Base-by-base conservation (phyloP, 2,888 invertebrate species). In the Hemithea aestivaria region DNA sequence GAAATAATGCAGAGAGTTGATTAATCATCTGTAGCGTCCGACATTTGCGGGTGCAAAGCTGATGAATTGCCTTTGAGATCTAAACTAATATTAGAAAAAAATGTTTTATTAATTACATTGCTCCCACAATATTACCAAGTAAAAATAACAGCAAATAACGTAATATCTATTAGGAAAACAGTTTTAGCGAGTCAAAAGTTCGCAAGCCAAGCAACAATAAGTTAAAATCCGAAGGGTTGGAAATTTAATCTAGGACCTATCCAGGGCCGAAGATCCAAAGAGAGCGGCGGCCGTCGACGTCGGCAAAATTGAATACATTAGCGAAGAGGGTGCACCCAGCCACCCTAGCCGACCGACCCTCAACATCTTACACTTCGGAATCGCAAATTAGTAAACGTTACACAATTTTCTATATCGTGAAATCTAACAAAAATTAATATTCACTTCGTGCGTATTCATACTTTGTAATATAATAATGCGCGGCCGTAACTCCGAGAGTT, bases 301-400 rank as follows among this genome's bases (percentile, higher is more conserved):
- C 67, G 58, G 73, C 61, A 64, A 73, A 79, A 83, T 79, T 78
- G 82, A 82, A 82, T 83, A 80, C 73, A 82, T 83, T 80, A 81
- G 67, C 60, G 61, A 55, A 56, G 54, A 56, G 57, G 69, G 68
- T 67, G 68, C 66, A 54, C 52, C 33, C 16, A 16, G 26, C 38
- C 66, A 70, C 73, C 74, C 79, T 79, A 79, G 63, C 67, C 64
- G 64, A 70, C 63, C 61, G 58, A 57, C 71, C 76, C 70, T 69
- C 73, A 64, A 65, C 56, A 62, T 52, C 58, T 65, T 63, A 62
- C 67, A 64, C 62, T 66, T 46, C 50, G 48, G 60, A 69, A 72
- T 70, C 57, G 56, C 56, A 64, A 70, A 73, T 70, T 62, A 64
- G 53, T 49, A 33, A 53, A 38, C 47, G 45, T 56, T 58, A 52